Base-by-base conservation (phyloP, 2,113 vertebrate genomes). In the Nematolebias whitei region DNA sequence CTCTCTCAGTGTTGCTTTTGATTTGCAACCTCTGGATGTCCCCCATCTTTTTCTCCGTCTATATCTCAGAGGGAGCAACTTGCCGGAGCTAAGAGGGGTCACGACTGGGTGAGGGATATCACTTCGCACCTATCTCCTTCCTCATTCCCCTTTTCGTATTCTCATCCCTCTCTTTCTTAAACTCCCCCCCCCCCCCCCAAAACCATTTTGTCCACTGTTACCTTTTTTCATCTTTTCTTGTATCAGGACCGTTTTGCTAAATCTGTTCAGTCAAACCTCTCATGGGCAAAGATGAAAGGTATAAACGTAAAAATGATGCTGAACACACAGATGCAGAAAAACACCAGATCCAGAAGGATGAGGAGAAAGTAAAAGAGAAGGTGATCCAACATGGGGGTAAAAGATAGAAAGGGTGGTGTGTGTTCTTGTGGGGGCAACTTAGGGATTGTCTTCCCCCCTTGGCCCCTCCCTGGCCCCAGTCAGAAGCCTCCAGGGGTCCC, bases 301-400 rank as follows among this genome's bases (percentile, higher is more conserved):
- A 64, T 53, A 26, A 32, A 51, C 63, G 41, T 54, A 24, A 74
- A 41, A 44, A 91, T 91, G 92, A 95, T 93, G 92, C 76, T 83
- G 84, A 58, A 85, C n/a, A n/a, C n/a, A 95, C 93, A 95, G 94
- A 98, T 95, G 93, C 91, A 90, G 89, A 88, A 39, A 19, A 26
- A 62, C 39, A 63, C 40, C 22, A 70, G 39, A 47, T 16, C 0
- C 48, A 54, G 5, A 16, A 52, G 23, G 64, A 76, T 55, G 73
- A 47, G 60, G 29, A 71, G 45, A 50, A 85, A 53, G 64, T 64
- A 68, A 67, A 22, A 43, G 14, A 48, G 32, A 73, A 52, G 47
- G 19, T 53, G 51, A 78, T 35, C 44, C 26, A 62, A 32, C 14
- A 20, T 4, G 35, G 22, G 23, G 40, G 7, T 23, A 65, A 35